These are phyloP conservation scores for Fragum fragum DNA, from an alignment of 2,888 invertebrate genomes.

Conservation along the genomic window DNA sequence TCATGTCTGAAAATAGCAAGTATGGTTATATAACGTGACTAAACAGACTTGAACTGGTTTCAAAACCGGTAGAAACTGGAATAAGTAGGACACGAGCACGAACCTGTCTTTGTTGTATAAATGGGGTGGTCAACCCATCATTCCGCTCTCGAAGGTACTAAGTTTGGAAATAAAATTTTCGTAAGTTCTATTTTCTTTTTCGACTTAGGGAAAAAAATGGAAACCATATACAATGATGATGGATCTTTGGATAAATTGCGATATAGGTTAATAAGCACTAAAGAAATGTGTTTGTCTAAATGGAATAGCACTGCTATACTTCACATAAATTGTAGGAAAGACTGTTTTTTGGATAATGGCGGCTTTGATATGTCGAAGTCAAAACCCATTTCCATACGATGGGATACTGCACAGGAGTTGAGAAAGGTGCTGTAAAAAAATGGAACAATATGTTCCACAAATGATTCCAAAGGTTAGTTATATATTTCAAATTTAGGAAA, in stretches of 20 bases:
- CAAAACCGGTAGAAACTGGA: slow-evolving; percentile 2
- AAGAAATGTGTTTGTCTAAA: neutral
- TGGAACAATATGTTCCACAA: slow-evolving; percentile 17
- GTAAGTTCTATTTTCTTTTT: slow-evolving; percentile 2
- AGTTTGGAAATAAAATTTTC: neutral
- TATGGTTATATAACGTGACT: slow-evolving; percentile 1
- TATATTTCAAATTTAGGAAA: neutral
- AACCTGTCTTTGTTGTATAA: neutral
- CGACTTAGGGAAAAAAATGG: neutral
- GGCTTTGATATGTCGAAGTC: neutral
- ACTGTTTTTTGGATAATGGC: slow-evolving; percentile 1
- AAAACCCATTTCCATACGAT: neutral
- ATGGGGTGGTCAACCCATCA: neutral
- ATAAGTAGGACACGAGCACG: slow-evolving; percentile 1
- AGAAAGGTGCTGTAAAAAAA: neutral
- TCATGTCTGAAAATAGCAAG: neutral
- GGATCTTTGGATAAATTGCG: neutral
- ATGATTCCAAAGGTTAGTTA: slow-evolving; percentile 1
- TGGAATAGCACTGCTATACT: slow-evolving; percentile 6
- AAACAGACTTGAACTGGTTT: slow-evolving; percentile 3
- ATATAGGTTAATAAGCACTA: neutral
- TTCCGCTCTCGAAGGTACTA: slow-evolving; percentile 3
- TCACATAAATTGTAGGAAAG: slow-evolving; percentile 16
- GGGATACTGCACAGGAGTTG: slow-evolving; percentile 8
- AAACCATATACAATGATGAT: slow-evolving; percentile 1